Evolutionary conservation across 1,140 invertebrate genomes (phyloP).

Genomic region (Dolichoris vasculosae): DNA sequence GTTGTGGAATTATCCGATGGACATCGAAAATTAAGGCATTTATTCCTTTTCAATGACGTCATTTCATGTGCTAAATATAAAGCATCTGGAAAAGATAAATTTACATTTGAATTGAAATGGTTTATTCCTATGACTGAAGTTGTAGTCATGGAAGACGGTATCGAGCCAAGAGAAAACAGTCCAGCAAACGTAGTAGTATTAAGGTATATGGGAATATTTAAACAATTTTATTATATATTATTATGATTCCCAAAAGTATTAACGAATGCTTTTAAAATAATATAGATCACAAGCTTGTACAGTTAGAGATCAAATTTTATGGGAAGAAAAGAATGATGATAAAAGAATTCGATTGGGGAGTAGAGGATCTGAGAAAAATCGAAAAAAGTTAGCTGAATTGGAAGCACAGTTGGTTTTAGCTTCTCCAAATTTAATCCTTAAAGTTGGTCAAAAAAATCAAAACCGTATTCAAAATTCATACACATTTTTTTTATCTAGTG

Average conservation of each 20-base stretch:
- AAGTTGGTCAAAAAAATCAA: slow-evolving; percentile 80
- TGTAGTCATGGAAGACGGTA: slow-evolving; percentile 81
- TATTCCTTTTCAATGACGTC: slow-evolving; percentile 96
- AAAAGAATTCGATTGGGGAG: slow-evolving; percentile 79
- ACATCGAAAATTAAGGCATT: slow-evolving; percentile 90
- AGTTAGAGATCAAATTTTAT: slow-evolving; percentile 87
- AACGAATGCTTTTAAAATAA: slow-evolving; percentile 1
- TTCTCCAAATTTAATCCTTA: slow-evolving; percentile 90
- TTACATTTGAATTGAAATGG: slow-evolving; percentile 95
- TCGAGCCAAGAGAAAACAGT: slow-evolving; percentile 82
- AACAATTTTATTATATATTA: slow-evolving; percentile 17
- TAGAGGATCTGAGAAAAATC: slow-evolving; percentile 87
- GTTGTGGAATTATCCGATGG: slow-evolving; percentile 93
- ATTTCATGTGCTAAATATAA: slow-evolving; percentile 97
- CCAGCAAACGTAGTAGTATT: slow-evolving; percentile 88
- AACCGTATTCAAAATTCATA: slow-evolving; percentile 80
- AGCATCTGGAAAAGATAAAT: slow-evolving; percentile 88
- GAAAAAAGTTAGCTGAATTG: slow-evolving; percentile 90
- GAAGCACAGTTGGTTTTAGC: slow-evolving; percentile 92
- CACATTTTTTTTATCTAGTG: slow-evolving; percentile 93
- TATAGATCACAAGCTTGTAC: slow-evolving; percentile 87
- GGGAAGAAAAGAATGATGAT: slow-evolving; percentile 82
- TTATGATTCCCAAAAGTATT: background rate
- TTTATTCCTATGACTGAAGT: slow-evolving; percentile 89
- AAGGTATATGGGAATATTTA: slow-evolving; percentile 66